phyloP scores from a whole-genome alignment of 2,797 vertebrate genomes.

The Semaprochilodus insignis region DNA sequence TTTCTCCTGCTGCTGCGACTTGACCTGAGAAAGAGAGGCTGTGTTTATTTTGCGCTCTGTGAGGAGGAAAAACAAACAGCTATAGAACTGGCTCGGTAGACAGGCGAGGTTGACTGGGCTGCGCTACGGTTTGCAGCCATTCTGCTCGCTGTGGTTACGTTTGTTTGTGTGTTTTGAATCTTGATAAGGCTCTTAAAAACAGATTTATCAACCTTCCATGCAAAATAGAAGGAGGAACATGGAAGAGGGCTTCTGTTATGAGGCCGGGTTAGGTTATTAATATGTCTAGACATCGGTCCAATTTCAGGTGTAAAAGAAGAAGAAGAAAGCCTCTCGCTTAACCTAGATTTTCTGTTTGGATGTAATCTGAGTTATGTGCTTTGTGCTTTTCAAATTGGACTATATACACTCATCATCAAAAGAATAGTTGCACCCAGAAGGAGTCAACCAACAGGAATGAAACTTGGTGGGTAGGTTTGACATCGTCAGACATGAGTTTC shows the following conservation, averaged over 20 bases:
- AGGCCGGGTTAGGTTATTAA: background rate
- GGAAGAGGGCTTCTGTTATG: background rate
- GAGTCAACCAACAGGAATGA: too few relatives aligned
- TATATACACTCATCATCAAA: too few relatives aligned
- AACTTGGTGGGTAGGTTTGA: too few relatives aligned
- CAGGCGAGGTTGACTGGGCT: background rate
- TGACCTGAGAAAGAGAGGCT: background rate
- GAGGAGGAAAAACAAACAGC: constrained; percentile 19
- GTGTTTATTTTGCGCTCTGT: constrained; percentile 34
- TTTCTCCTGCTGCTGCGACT: background rate
- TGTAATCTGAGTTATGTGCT: too few relatives aligned
- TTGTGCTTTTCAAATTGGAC: too few relatives aligned
- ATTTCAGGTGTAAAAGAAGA: too few relatives aligned
- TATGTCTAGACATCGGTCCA: background rate
- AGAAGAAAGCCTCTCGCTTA: too few relatives aligned
- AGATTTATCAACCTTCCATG: background rate
- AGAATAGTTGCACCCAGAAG: too few relatives aligned
- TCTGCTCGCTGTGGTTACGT: background rate
- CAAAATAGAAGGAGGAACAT: background rate
- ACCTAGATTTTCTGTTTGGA: too few relatives aligned
- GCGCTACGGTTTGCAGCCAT: background rate
- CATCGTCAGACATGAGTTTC: too few relatives aligned
- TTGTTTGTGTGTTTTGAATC: background rate
- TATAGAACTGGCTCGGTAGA: background rate
- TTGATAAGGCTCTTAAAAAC: background rate